phyloP scores from a whole-genome alignment of 2,797 vertebrate species.

The Hozukius guyotensis region DNA sequence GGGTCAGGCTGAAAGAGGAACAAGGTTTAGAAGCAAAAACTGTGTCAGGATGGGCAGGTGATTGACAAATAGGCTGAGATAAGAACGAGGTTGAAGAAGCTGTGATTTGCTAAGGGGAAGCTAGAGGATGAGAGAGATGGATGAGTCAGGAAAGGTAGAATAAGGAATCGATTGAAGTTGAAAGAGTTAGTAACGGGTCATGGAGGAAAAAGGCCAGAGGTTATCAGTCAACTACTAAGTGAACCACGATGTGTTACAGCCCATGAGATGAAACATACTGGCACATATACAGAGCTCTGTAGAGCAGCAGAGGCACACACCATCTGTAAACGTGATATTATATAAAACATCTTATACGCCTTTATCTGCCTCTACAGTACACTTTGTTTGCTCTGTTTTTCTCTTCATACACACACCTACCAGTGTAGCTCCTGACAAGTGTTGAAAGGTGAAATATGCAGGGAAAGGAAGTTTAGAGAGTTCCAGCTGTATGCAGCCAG shows the following conservation, averaged over 20 bases:
- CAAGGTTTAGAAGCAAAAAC: conserved; percentile 1
- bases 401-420: conserved; percentile 12
- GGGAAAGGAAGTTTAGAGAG: conserved; percentile 10
- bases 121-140: conserved; percentile 37
- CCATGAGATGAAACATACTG: conserved; percentile 29
- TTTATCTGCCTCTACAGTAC: background rate
- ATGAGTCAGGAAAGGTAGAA: conserved; percentile 29
- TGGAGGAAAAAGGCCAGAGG: conserved; percentile 56
- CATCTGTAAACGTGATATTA: conserved; percentile 28
- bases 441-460: conserved; percentile 51
- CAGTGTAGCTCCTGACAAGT: conserved; percentile 37
- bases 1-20: background rate
- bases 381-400: conserved; percentile 8
- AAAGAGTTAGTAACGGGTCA: conserved; percentile 23
- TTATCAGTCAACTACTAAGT: conserved; percentile 53
- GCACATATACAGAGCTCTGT: conserved; percentile 20
- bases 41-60: background rate
- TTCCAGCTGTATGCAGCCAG: conserved; percentile 25
- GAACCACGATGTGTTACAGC: conserved; percentile 42
- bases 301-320: conserved; percentile 3
- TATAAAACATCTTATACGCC: conserved; percentile 14
- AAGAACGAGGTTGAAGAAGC: conserved; percentile 7
- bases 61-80: conserved; percentile 39
- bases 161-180: conserved; percentile 8
- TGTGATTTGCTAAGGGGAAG: conserved; percentile 6